Evolutionary conservation across 2,797 vertebrate species (phyloP), one percentile per base, ranked within the genome.

Genomic region (Hyperoplus immaculatus): DNA sequence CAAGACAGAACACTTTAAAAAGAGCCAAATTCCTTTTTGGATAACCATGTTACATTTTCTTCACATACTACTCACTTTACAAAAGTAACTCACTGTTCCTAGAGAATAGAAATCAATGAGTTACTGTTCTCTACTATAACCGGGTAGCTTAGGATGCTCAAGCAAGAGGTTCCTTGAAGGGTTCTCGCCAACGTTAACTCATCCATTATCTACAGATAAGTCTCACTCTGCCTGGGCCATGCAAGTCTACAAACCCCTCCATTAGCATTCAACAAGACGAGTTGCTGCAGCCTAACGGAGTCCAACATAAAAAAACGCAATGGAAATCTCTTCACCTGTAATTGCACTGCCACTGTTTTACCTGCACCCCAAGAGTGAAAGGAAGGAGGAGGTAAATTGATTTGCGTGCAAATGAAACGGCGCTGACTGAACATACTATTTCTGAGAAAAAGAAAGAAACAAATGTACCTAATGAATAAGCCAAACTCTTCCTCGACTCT

Each of bases 121-220:
- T 69, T 74, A 78, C 76, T 80, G 29, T 78, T 63, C 56, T 63
- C 82, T 29, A 65, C 61, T 6, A 7, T 14, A 6, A 66, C 58
- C 13, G 45, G 13, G 3, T 36, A 65, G 61, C 42, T 65, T 41
- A 53, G 49, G 56, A 65, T 78, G 70, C 64, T 65, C 16, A 70
- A 80, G 73, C 71, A 73, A 18, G 21, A 58, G 65, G 61, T 64
- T 83, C 63, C 46, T 58, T 53, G 58, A 72, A 55, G 69, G 72
- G 62, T 49, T 81, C 71, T 75, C 15, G 9, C 71, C 16, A 88
- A 88, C 86, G 81, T 80, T 78, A 72, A 76, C 73, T 85, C 82
- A 90, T 89, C 87, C 87, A 88, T 93, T 92, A 91, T 88, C 90
- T 86, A 88, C 76, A 64, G 65, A 69, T 55, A 64, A 63, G 62